These are phyloP conservation scores for Bembecia ichneumoniformis DNA, from an alignment of 2,888 invertebrate species.

Conservation along the genomic window DNA sequence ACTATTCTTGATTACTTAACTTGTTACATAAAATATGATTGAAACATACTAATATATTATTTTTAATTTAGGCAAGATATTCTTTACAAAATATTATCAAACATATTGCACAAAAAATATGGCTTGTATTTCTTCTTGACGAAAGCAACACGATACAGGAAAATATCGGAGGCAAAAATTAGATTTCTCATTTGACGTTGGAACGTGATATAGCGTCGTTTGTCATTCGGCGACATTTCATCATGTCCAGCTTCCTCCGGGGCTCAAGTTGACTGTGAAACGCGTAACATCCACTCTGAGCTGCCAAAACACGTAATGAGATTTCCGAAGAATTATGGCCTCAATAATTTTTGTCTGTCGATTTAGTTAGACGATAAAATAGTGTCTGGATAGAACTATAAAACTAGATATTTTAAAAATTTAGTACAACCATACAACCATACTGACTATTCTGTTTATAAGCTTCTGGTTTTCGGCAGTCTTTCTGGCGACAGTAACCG, in stretches of 20 bases:
- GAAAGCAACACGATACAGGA: neutral
- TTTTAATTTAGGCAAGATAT: too few species aligned
- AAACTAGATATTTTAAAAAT: neutral
- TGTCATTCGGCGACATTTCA: slow-evolving; percentile 60
- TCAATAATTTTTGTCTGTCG: neutral
- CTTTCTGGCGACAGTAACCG: too few species aligned
- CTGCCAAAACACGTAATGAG: slow-evolving; percentile 4
- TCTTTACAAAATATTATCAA: too few species aligned
- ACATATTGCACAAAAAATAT: too few species aligned
- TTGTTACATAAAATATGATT: too few species aligned
- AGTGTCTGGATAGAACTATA: too few species aligned
- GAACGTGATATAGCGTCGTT: slow-evolving; percentile 43
- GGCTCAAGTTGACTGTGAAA: slow-evolving; percentile 44
- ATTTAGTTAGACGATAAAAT: neutral
- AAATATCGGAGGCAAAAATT: slow-evolving; percentile 35
- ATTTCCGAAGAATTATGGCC: neutral
- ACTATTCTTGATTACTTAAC: too few species aligned
- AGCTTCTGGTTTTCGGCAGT: too few species aligned
- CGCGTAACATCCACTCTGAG: slow-evolving; percentile 31
- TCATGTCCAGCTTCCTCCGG: slow-evolving; percentile 50
- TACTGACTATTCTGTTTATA: too few species aligned
- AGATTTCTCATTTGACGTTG: slow-evolving; percentile 59
- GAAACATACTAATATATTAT: too few species aligned
- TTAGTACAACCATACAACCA: neutral
- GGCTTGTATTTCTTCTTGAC: neutral